These are phyloP conservation scores for Coelopa pilipes DNA, from an alignment of 2,888 invertebrate genomes.

Conservation along the genomic window DNA sequence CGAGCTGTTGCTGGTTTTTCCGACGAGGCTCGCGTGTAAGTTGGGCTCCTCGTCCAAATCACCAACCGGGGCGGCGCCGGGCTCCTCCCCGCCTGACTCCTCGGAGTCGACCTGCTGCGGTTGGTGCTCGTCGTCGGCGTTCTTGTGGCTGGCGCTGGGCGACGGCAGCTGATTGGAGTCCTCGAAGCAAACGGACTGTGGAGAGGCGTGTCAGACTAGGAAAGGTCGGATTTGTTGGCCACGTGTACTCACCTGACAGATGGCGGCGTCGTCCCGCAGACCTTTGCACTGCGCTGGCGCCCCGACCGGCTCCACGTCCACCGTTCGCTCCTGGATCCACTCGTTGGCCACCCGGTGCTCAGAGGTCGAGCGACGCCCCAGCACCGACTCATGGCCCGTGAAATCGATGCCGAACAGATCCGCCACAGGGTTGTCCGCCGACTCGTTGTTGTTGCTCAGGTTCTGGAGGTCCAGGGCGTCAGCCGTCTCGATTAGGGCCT, in stretches of 20 bases:
- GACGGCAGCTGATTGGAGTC: conserved; percentile 53
- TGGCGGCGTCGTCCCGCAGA: conserved; percentile 63
- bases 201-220: not conserved
- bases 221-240: not conserved
- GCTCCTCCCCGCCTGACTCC: conserved; percentile 49
- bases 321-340: conserved; percentile 50
- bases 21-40: conserved; percentile 29
- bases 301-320: conserved; percentile 58
- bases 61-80: not conserved
- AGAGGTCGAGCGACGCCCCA: conserved; percentile 51
- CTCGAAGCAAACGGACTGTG: conserved; percentile 62
- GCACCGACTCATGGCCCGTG: conserved; percentile 50
- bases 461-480: conserved; percentile 61
- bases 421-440: conserved; percentile 56
- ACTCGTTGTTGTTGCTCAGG: conserved; percentile 60
- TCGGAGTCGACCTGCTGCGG: conserved; percentile 39
- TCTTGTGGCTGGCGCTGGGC: conserved; percentile 9
- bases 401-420: conserved; percentile 54
- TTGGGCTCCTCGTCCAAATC: conserved; percentile 37
- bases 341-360: conserved; percentile 43
- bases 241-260: conserved; percentile 69
- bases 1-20: not conserved
- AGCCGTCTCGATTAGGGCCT: conserved; percentile 46
- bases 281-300: conserved; percentile 64
- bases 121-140: not conserved